Evolutionary conservation across 2,113 vertebrate species (phyloP).

Genomic region (Poecilia latipinna): DNA sequence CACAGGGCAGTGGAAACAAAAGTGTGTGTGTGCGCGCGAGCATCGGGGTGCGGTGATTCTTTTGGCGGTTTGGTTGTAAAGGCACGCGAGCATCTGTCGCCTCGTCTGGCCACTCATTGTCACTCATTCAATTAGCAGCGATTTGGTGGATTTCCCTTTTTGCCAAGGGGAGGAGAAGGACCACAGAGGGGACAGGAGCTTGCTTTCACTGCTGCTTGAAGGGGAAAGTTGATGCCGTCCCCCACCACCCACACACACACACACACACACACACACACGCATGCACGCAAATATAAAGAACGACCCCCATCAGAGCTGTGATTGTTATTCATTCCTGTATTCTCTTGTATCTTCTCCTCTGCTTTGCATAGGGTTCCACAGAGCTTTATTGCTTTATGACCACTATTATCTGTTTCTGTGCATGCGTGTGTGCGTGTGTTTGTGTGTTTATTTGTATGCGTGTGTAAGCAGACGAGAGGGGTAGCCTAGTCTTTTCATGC

Average conservation of each 20-base stretch:
- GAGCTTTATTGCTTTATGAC: conserved; percentile 77
- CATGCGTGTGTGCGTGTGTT: neutral
- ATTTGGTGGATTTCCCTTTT: conserved; percentile 60
- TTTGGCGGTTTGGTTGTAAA: conserved; percentile 87
- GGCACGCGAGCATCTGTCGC: conserved; percentile 98
- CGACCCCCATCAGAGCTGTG: conserved; percentile 43
- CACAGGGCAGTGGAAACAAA: conserved; percentile 70
- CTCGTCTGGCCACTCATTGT: conserved; percentile 86
- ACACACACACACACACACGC: conserved; percentile 3
- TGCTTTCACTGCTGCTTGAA: conserved; percentile 58
- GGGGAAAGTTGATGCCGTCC: conserved; percentile 42
- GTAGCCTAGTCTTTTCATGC: conserved; percentile 57
- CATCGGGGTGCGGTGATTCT: conserved; percentile 73
- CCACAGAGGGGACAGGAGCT: conserved; percentile 39
- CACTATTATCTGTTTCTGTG: conserved; percentile 59
- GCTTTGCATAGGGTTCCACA: conserved; percentile 66
- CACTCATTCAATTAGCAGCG: conserved; percentile 93
- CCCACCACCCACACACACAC: conserved; percentile 4
- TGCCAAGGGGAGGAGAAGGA: conserved; percentile 44
- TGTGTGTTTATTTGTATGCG: conserved; percentile 9
- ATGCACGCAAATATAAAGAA: conserved; percentile 4
- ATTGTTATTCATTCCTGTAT: conserved; percentile 72
- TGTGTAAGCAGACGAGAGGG: conserved; percentile 26
- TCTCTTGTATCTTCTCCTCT: conserved; percentile 19
- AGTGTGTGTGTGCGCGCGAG: conserved; percentile 55